Evolutionary conservation across 1,140 invertebrate species (phyloP), one percentile per base, ranked within the genome.

Genomic region (Probaryconus sp.): DNA sequence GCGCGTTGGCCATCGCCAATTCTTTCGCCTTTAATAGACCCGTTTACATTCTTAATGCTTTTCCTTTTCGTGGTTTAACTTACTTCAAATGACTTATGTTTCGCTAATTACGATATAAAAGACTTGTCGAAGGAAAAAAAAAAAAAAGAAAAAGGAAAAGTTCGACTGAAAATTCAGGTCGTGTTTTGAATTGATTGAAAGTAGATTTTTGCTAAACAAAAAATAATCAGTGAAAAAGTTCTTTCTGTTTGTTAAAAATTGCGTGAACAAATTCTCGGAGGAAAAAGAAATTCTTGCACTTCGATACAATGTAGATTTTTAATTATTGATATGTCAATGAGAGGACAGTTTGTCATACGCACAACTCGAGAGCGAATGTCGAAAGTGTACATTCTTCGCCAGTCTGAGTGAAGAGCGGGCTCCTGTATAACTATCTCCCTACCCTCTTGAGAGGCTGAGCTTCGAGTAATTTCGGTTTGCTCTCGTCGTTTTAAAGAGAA

Each of bases 21-120:
- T 86, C 85, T 6, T 87, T 85, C 51, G 85, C 83, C 4, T 87
- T 87, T 38, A 86, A 87, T 50, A 78, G 81, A 38, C 85, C 85
- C 1, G 78, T 86, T 24, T 87, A 86, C 40, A 71, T 87, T 0
- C 81, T 85, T 67, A 86, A 84, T 37, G 24, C 78, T 3, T 82
- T 79, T 28, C 85, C 83, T 5, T 81, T 80, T 42, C 42, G 35
- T 7, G n/a, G n/a, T n/a, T n/a, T n/a, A n/a, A n/a, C n/a, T n/a
- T n/a, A n/a, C n/a, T n/a, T n/a, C n/a, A n/a, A n/a, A n/a, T n/a
- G n/a, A n/a, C n/a, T n/a, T n/a, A n/a, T n/a, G n/a, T n/a, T n/a
- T n/a, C n/a, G n/a, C n/a, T n/a, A n/a, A 24, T 24, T 24, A 24
- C 3, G 7, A 24, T 24, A 24, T 4, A 24, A 24, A 24, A 24